Percentiles rank a stretch among this genome's conserved stretches.
Conservation (phyloP, 1,140 invertebrate genomes). For the Eubasilissa regina region DNA sequence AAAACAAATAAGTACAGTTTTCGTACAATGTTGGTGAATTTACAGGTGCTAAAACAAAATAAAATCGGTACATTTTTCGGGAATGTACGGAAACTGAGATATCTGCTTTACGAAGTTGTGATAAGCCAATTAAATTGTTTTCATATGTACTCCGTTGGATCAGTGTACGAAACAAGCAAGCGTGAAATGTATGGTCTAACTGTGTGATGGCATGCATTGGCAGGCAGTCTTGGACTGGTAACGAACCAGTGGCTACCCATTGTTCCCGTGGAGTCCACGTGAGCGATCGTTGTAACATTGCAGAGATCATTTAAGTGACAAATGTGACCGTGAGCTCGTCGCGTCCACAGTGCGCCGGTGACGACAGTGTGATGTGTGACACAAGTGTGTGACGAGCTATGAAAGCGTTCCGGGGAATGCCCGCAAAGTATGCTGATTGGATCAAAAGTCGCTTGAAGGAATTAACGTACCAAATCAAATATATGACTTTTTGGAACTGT, state of each 20-base stretch:
- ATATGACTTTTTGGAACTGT: conserved; percentile 36
- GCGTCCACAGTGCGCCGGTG: neutral
- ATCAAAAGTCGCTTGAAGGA: conserved; percentile 17
- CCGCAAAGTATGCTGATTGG: neutral
- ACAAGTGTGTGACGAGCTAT: neutral
- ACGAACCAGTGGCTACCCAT: neutral
- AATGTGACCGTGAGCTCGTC: neutral
- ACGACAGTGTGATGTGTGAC: conserved; percentile 7
- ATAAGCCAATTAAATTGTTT: conserved; percentile 38
- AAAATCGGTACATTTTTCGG: neutral
- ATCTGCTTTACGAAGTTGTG: neutral
- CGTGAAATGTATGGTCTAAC: conserved; percentile 21
- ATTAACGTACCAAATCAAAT: conserved; percentile 11
- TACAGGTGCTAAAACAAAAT: no score
- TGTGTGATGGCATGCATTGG: neutral
- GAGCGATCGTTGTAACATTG: neutral
- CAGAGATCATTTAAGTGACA: neutral
- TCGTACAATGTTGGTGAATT: no score
- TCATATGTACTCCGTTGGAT: neutral
- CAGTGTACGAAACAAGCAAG: conserved; percentile 23
- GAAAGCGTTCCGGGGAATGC: neutral
- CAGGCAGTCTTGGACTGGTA: neutral
- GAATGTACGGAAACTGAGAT: neutral
- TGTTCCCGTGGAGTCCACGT: neutral
- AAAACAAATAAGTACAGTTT: no score